These are phyloP conservation scores for Cantharis nigra DNA, from an alignment of 2,888 invertebrate genomes.

Conservation along the genomic window DNA sequence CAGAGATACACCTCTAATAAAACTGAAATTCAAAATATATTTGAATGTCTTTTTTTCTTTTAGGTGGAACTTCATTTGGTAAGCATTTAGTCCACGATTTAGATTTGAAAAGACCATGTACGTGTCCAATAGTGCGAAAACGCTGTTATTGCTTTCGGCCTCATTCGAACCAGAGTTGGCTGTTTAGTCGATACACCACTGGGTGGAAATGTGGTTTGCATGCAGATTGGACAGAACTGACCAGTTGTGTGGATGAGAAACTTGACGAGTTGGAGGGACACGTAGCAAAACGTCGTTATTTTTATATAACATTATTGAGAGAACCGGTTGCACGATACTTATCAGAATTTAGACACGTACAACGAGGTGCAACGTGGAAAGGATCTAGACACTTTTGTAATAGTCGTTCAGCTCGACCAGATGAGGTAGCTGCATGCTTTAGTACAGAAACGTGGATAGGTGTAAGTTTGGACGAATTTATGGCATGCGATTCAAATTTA, in stretches of 20 bases:
- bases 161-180: conserved; percentile 92
- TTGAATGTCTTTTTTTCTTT: conserved; percentile 5
- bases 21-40: too few relatives aligned
- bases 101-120: conserved; percentile 90
- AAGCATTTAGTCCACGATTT: conserved; percentile 94
- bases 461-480: conserved; percentile 89
- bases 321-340: conserved; percentile 93
- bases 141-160: conserved; percentile 91
- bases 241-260: conserved; percentile 87
- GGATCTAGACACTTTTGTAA: conserved; percentile 76
- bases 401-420: conserved; percentile 74
- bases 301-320: conserved; percentile 93
- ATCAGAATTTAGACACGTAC: conserved; percentile 96
- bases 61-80: conserved; percentile 93
- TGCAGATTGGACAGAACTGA: conserved; percentile 97
- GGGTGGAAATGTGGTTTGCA: conserved; percentile 98
- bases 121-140: conserved; percentile 87
- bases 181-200: conserved; percentile 95
- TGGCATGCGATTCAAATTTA: conserved; percentile 89
- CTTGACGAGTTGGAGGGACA: conserved; percentile 87
- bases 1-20: too few relatives aligned
- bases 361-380: conserved; percentile 96
- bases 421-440: conserved; percentile 85
- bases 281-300: conserved; percentile 69
- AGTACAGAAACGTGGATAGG: conserved; percentile 82